phyloP scores from a whole-genome alignment of 1,140 invertebrate species.

The Zophobas morio region DNA sequence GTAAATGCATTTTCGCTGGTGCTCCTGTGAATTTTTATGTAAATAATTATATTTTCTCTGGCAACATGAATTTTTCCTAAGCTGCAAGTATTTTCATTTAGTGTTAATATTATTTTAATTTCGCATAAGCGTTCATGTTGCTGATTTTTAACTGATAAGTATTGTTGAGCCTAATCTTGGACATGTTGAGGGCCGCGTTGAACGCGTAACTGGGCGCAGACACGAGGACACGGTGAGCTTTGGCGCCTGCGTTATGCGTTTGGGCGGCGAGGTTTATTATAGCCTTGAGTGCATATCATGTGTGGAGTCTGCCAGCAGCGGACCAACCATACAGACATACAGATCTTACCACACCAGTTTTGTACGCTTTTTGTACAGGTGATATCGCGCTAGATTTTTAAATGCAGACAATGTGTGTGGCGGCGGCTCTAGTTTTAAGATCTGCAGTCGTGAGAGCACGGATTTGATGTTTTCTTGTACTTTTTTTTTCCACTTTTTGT shows the following conservation, averaged over 20 bases:
- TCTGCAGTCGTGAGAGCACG: constrained; percentile 22
- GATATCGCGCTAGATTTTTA: constrained; percentile 60
- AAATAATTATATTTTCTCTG: constrained; percentile 46
- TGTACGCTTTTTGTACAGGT: neutral
- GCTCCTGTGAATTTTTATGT: constrained; percentile 44
- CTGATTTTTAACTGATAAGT: constrained; percentile 41
- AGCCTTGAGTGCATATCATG: constrained; percentile 67
- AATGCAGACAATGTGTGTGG: constrained; percentile 69
- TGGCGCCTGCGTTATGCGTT: constrained; percentile 51
- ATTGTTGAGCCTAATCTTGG: constrained; percentile 47
- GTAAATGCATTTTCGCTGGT: constrained; percentile 48
- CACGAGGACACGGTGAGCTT: neutral
- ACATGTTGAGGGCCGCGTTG: constrained; percentile 27
- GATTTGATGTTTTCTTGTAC: constrained; percentile 9
- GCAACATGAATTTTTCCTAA: constrained; percentile 42
- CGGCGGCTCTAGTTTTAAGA: constrained; percentile 60
- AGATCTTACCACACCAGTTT: constrained; percentile 62
- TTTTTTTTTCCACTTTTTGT: constrained; percentile 45
- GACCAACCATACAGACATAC: constrained; percentile 64
- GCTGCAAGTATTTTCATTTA: constrained; percentile 15
- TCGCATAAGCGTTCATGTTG: constrained; percentile 38
- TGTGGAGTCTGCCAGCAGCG: constrained; percentile 65
- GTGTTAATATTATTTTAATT: neutral
- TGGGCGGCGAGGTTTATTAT: constrained; percentile 55
- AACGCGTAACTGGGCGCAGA: constrained; percentile 12